These are phyloP conservation scores for Pseudopipra pipra DNA, from an alignment of 2,113 vertebrate species.

Conservation along the genomic window DNA sequence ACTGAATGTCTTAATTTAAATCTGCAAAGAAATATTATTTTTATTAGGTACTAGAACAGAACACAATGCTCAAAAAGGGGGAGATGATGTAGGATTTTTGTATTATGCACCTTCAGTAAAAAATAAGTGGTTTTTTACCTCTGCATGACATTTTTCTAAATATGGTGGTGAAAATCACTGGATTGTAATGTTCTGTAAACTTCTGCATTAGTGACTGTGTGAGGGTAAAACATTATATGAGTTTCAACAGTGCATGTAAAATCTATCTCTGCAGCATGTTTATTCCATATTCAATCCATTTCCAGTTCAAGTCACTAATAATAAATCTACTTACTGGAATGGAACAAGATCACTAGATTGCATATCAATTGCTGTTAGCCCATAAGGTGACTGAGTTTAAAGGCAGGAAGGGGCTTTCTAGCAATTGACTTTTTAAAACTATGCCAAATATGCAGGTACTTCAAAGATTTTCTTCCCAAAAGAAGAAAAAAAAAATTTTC, in stretches of 20 bases:
- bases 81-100: not conserved
- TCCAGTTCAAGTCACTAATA: not conserved
- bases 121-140: not conserved
- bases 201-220: not conserved
- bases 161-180: not conserved
- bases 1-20: constrained; percentile 54
- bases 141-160: not conserved
- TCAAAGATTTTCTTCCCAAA: not conserved
- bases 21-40: constrained; percentile 42
- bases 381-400: not conserved
- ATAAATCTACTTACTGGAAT: not conserved
- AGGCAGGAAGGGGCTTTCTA: not conserved
- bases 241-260: not conserved
- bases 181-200: not conserved
- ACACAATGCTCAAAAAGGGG: not conserved
- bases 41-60: constrained; percentile 47
- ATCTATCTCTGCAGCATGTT: not conserved
- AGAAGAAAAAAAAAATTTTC: not conserved
- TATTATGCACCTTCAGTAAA: not conserved
- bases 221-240: not conserved
- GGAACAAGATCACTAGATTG: not conserved
- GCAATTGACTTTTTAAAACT: not conserved
- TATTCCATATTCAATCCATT: not conserved
- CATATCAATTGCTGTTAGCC: not conserved
- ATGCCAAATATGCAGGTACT: not conserved